Evolutionary conservation across 2,113 vertebrate genomes (phyloP), one percentile per base, ranked within the genome.

Genomic region (Thunnus maccoyii): DNA sequence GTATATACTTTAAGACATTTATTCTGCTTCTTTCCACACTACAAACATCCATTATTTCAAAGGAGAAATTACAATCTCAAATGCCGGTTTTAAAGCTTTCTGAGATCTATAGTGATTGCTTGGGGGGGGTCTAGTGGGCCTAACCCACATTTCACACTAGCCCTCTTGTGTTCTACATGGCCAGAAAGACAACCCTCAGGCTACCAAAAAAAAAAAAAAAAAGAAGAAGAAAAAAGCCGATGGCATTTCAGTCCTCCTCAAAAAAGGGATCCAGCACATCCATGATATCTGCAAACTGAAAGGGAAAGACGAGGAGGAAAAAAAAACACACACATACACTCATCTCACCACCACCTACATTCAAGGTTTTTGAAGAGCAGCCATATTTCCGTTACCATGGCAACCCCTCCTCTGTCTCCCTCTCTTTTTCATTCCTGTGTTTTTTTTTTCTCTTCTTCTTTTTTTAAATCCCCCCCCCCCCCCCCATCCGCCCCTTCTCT

Each of bases 281-380:
- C 73, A 86, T 83, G 86, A 92, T 92, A 91, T 89, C 84, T 86
- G 89, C 78, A 88, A 91, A 92, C 84, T 67, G 77, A 84, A 76
- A 86, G 56, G 80, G 62, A 30, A 30, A 30, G 62, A 90, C 51
- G 64, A 88, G 65, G 63, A 56, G 62, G 70, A 12, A 44, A 61
- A 66, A 75, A 56, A 36, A 3, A 36, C 36, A 87, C 47, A 88
- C 80, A 85, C 25, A 85, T 1, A 90, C 86, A 87, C 90, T 87
- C 86, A 92, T 90, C 91, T 88, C 92, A 92, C 84, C 72, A 89
- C 90, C 92, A 94, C 92, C 92, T 93, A 94, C 93, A 93, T 92
- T 92, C 92, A 93, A 92, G 93, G 93, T 94, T 95, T 93, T 91
- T 93, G 92, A 94, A 94, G 93, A 93, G 92, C 89, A 91, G 87